phyloP scores from a whole-genome alignment of 2,797 vertebrate species.

The Sebastes cheni region DNA sequence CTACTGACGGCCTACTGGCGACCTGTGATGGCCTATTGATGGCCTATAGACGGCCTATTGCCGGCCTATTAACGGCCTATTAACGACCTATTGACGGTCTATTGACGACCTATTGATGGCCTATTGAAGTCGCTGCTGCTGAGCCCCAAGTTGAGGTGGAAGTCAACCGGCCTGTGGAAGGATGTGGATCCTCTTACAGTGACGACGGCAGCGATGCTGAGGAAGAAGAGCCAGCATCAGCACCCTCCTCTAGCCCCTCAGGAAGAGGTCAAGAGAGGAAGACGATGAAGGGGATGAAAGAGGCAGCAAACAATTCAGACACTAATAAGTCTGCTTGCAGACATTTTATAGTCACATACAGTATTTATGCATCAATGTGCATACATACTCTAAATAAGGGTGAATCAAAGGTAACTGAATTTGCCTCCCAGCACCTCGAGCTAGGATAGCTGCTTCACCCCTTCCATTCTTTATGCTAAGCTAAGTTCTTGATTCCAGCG shows the following conservation, averaged over 20 bases:
- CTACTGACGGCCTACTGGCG: accelerated
- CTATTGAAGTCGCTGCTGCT: no score
- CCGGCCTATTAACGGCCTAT: no score
- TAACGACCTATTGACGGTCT: accelerated
- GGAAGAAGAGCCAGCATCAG: background rate
- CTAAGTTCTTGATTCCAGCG: background rate
- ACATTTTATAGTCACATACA: no score
- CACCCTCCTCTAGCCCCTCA: background rate
- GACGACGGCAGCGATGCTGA: background rate
- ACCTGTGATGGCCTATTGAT: no score
- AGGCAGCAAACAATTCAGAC: background rate
- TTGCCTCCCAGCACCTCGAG: background rate
- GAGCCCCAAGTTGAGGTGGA: no score
- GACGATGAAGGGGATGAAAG: background rate
- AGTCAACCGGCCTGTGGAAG: no score
- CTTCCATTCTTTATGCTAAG: background rate
- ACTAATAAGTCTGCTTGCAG: no score
- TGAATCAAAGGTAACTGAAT: background rate
- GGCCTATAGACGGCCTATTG: no score
- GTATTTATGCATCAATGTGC: no score
- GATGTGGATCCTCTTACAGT: background rate
- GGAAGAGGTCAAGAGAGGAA: background rate
- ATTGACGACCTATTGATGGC: no score
- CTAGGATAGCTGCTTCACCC: background rate
- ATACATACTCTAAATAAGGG: background rate